A percentile compares a stretch with the other conserved stretches of the same genome.
These are phyloP conservation scores for Achlya flavicornis DNA, from an alignment of 2,888 invertebrate species.

Conservation along the genomic window DNA sequence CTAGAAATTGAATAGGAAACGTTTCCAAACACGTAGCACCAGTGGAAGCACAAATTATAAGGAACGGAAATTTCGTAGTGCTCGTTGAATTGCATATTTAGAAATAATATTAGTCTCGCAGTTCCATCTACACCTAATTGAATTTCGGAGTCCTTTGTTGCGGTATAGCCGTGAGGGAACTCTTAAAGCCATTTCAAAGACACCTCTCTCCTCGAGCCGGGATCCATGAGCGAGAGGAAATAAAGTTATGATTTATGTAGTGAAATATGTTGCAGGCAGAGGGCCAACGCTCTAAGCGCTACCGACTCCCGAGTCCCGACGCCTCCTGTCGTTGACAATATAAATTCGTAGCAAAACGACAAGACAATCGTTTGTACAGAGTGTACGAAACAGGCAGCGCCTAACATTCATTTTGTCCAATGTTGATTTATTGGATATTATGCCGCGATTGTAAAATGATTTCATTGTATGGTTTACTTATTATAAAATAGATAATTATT, in stretches of 20 bases:
- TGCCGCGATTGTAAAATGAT: constrained; percentile 1
- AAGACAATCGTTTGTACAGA: constrained; percentile 56
- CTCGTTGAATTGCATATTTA: constrained; percentile 52
- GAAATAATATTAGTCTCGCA: constrained; percentile 60
- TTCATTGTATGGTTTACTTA: not conserved
- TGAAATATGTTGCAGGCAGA: constrained; percentile 74
- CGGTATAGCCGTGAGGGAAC: constrained; percentile 63
- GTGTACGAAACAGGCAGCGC: constrained; percentile 27
- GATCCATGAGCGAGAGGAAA: constrained; percentile 77
- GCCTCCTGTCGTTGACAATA: constrained; percentile 64
- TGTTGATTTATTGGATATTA: constrained; percentile 6
- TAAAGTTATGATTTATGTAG: constrained; percentile 83
- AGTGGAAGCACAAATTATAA: constrained; percentile 6
- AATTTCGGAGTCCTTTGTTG: constrained; percentile 77
- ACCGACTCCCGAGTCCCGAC: constrained; percentile 35
- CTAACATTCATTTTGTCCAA: not conserved
- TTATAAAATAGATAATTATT: not conserved
- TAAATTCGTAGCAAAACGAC: constrained; percentile 61
- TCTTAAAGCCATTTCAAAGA: constrained; percentile 79
- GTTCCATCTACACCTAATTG: constrained; percentile 71
- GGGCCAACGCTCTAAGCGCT: constrained; percentile 57
- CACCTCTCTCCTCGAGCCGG: constrained; percentile 64
- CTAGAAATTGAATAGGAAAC: not conserved
- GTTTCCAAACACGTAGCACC: not conserved
- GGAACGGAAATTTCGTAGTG: constrained; percentile 17